A percentile compares a stretch with the other conserved stretches of the same genome.
Evolutionary conservation across 2,113 vertebrate species (phyloP).

Genomic region (Apeltes quadracus): DNA sequence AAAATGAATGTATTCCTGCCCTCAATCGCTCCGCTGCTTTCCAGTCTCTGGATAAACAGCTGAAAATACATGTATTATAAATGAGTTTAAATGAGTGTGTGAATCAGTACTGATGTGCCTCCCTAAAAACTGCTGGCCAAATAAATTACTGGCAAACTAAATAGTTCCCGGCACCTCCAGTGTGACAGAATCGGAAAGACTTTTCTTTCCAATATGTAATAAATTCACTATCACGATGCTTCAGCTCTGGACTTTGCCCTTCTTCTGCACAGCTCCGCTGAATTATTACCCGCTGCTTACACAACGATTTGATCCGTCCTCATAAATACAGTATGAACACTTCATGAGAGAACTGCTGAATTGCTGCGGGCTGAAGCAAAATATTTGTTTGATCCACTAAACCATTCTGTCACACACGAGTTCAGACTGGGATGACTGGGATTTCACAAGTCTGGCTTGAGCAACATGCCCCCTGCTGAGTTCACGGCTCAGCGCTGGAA

Average conservation of each 20-base stretch:
- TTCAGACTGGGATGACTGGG: conserved; percentile 9
- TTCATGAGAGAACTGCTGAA: not conserved
- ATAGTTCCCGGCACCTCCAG: not conserved
- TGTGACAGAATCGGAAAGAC: not conserved
- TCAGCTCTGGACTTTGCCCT: conserved; percentile 49
- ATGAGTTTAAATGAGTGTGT: not conserved
- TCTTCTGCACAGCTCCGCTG: conserved; percentile 29
- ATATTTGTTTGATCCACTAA: not conserved
- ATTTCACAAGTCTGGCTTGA: conserved; percentile 34
- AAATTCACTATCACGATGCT: conserved; percentile 33
- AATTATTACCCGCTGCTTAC: conserved; percentile 64
- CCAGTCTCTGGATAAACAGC: not conserved
- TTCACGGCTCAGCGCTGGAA: conserved; percentile 42
- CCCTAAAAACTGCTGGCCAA: not conserved
- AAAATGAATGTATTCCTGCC: conserved; percentile 12
- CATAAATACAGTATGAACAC: not conserved
- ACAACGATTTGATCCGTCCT: conserved; percentile 29
- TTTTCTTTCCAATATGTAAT: conserved; percentile 30
- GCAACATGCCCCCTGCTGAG: conserved; percentile 53
- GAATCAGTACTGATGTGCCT: not conserved
- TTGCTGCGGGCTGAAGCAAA: not conserved
- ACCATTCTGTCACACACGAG: not conserved
- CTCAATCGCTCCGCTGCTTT: not conserved
- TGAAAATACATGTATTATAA: conserved; percentile 4
- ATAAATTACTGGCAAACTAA: not conserved